Percentiles rank a stretch among this genome's conserved stretches.
These are phyloP conservation scores for Brachirus orientalis DNA, from an alignment of 2,113 vertebrate genomes.

Conservation along the genomic window DNA sequence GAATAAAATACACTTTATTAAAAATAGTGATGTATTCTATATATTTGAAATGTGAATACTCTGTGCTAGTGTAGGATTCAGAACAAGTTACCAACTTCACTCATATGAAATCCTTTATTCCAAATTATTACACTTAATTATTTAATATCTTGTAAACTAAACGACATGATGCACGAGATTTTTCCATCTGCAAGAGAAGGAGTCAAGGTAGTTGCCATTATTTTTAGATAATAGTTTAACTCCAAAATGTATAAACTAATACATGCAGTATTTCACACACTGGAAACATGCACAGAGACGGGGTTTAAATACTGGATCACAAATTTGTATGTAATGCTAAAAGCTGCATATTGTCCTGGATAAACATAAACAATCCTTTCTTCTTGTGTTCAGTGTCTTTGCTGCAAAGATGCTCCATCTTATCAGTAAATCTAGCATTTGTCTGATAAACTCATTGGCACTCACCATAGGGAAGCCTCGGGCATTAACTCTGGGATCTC, in stretches of 20 bases:
- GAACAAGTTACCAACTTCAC: background rate
- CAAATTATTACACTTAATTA: no score
- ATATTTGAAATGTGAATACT: no score
- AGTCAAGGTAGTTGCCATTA: no score
- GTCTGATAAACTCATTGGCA: slow-evolving; percentile 73
- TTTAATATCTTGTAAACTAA: background rate
- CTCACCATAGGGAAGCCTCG: slow-evolving; percentile 62
- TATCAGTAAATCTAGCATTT: slow-evolving; percentile 65
- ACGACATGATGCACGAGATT: background rate
- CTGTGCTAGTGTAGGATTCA: no score
- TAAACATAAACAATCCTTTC: slow-evolving; percentile 36
- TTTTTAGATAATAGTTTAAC: background rate
- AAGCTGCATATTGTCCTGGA: no score
- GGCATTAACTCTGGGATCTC: slow-evolving; percentile 64
- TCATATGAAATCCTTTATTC: background rate
- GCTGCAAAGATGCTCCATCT: slow-evolving; percentile 35
- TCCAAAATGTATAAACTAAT: no score
- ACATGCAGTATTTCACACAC: background rate
- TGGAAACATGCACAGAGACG: background rate
- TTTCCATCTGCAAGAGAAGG: no score
- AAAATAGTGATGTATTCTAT: no score
- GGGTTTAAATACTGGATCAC: no score
- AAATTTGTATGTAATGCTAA: slow-evolving; percentile 23
- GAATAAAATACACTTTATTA: no score
- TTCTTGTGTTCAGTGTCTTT: slow-evolving; percentile 25